phyloP scores from a whole-genome alignment of 2,797 vertebrate species.

The Notolabrus celidotus region DNA sequence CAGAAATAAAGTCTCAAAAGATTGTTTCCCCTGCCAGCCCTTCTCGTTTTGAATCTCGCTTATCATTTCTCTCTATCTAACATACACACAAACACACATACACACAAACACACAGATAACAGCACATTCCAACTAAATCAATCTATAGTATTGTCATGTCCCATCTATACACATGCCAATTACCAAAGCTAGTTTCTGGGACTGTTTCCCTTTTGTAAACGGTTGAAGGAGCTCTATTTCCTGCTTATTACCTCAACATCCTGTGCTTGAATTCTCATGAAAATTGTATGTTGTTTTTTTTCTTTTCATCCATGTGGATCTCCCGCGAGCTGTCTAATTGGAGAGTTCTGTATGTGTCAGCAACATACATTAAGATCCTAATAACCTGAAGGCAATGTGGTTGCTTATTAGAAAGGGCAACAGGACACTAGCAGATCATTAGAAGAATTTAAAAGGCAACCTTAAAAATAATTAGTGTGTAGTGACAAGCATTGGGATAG shows the following conservation, averaged over 20 bases:
- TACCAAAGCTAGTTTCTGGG: too few relatives aligned
- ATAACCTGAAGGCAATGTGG: background rate
- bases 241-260: background rate
- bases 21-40: background rate
- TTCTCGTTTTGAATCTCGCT: background rate
- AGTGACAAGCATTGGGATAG: background rate
- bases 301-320: background rate
- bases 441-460: background rate
- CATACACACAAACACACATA: background rate
- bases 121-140: background rate
- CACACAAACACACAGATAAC: background rate
- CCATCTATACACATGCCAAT: background rate
- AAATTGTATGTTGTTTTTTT: background rate
- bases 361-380: background rate
- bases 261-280: background rate
- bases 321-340: background rate
- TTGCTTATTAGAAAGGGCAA: background rate
- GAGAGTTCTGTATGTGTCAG: background rate
- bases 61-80: background rate
- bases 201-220: background rate
- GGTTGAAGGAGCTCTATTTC: background rate
- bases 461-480: background rate
- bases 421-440: background rate
- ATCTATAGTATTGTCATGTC: background rate
- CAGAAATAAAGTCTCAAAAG: background rate